phyloP scores from a whole-genome alignment of 2,797 vertebrate genomes.

The Etheostoma perlongum region DNA sequence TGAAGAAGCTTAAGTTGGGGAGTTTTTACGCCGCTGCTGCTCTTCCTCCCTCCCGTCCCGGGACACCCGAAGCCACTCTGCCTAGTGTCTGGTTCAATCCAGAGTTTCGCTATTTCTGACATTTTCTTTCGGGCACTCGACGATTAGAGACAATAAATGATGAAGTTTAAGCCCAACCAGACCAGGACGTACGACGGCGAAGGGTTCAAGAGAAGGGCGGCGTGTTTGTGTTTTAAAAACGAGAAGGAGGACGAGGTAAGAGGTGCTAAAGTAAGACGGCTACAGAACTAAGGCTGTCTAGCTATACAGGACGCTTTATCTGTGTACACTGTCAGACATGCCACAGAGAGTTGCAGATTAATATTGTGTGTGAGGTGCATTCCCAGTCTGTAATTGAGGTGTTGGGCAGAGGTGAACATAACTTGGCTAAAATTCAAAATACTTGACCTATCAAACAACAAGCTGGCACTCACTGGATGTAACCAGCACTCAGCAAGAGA shows the following conservation, averaged over 20 bases:
- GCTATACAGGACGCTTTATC: background rate
- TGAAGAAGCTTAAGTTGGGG: conserved; percentile 22
- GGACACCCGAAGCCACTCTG: background rate
- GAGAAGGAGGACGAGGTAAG: conserved; percentile 94
- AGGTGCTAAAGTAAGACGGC: background rate
- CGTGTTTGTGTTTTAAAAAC: conserved; percentile 93
- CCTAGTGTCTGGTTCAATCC: background rate
- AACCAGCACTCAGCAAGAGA: conserved; percentile 21
- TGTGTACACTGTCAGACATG: background rate
- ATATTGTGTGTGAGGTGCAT: background rate
- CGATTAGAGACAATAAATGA: conserved; percentile 85
- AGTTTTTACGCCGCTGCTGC: background rate
- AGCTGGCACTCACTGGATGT: conserved; percentile 10
- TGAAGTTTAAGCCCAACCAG: conserved; percentile 98
- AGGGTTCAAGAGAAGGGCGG: conserved; percentile 95
- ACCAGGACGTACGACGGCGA: conserved; percentile 97
- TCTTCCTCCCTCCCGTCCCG: background rate
- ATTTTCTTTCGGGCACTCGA: background rate
- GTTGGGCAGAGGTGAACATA: conserved; percentile 22
- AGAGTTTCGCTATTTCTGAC: background rate
- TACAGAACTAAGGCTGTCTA: background rate
- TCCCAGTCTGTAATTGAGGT: conserved; percentile 10
- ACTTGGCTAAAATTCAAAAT: conserved; percentile 28
- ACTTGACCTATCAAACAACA: conserved; percentile 31
- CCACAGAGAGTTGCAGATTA: background rate